Percentiles rank a stretch among this genome's conserved stretches.
phyloP scores from a whole-genome alignment of 2,888 invertebrate species.

The Platycheirus albimanus region DNA sequence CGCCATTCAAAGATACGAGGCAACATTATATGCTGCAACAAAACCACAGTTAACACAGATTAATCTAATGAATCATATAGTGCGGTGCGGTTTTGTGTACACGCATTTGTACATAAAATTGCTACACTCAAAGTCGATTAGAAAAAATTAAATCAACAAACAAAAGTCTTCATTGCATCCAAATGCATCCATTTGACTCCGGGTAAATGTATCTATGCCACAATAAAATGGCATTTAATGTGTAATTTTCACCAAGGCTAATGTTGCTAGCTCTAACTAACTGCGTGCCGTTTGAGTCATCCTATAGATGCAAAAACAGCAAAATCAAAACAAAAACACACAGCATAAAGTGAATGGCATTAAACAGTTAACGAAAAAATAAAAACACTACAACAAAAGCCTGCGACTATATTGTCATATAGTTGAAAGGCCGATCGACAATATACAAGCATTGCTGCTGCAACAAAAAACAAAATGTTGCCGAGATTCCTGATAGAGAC shows the following conservation, averaged over 20 bases:
- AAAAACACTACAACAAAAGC: conserved; percentile 52
- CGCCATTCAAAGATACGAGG: no score
- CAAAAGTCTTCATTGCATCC: conserved; percentile 48
- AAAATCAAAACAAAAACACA: conserved; percentile 33
- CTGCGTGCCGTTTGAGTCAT: conserved; percentile 58
- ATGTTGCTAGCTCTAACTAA: conserved; percentile 51
- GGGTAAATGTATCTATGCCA: conserved; percentile 49
- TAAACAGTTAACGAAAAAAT: conserved; percentile 17
- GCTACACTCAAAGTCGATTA: conserved; percentile 41
- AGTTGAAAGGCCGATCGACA: conserved; percentile 41
- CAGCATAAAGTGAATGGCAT: conserved; percentile 64
- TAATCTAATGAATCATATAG: conserved; percentile 64
- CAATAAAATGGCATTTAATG: conserved; percentile 59
- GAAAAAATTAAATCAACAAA: conserved; percentile 8
- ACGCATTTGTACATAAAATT: conserved; percentile 64
- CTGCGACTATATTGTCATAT: conserved; percentile 47
- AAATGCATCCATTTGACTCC: conserved; percentile 50
- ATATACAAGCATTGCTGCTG: conserved; percentile 30
- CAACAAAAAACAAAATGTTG: conserved; percentile 42
- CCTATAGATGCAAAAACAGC: conserved; percentile 38
- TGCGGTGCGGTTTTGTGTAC: conserved; percentile 68
- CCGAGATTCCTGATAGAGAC: conserved; percentile 61
- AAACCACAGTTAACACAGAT: conserved; percentile 34
- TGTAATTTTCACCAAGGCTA: conserved; percentile 71
- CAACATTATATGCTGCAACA: conserved; percentile 24